phyloP scores from a whole-genome alignment of 2,888 invertebrate species.

The Drosophila maculinotata region DNA sequence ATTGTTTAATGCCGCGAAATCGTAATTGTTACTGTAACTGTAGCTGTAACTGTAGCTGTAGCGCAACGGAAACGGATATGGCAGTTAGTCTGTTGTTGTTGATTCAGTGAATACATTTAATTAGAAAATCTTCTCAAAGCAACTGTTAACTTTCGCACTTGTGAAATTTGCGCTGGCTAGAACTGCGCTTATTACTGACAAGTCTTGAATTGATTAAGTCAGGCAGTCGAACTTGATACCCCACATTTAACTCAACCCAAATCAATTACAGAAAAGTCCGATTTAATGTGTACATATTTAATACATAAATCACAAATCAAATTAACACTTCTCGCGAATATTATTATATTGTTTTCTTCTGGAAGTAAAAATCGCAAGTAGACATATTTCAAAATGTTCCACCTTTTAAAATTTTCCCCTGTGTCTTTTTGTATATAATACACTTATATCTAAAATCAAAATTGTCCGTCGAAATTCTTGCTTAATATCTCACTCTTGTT shows the following conservation, averaged over 20 bases:
- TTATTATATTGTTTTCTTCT: too few species aligned
- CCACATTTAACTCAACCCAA: neutral
- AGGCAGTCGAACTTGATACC: neutral
- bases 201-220: neutral
- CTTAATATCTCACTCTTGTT: too few species aligned
- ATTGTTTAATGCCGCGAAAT: slow-evolving; percentile 73
- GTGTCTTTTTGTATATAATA: too few species aligned
- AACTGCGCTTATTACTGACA: neutral
- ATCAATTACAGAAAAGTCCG: too few species aligned
- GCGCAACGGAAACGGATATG: slow-evolving; percentile 72
- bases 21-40: slow-evolving; percentile 62
- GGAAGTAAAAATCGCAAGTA: too few species aligned
- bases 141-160: slow-evolving; percentile 56
- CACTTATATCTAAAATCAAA: too few species aligned
- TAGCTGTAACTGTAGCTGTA: slow-evolving; percentile 35
- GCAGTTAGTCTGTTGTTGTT: slow-evolving; percentile 42
- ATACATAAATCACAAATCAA: too few species aligned
- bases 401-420: too few species aligned
- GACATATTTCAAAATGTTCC: too few species aligned
- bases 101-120: slow-evolving; percentile 66
- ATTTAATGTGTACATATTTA: too few species aligned
- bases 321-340: too few species aligned
- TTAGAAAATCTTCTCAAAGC: slow-evolving; percentile 56
- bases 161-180: slow-evolving; percentile 27
- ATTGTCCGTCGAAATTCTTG: too few species aligned